These are phyloP conservation scores for Sisor rabdophorus DNA, from an alignment of 2,113 vertebrate species.

Conservation along the genomic window DNA sequence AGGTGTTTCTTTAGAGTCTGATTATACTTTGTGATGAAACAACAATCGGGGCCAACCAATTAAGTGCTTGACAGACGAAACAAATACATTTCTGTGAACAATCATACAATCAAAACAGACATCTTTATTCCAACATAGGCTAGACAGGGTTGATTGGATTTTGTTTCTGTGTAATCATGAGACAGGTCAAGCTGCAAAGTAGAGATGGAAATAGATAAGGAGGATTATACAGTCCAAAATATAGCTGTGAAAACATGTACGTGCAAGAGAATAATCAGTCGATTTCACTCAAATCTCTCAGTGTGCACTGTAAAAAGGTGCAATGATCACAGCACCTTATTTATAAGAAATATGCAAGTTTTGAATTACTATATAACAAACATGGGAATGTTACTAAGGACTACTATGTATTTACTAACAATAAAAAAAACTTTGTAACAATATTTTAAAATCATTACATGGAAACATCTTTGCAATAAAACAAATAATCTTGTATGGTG, in stretches of 20 bases:
- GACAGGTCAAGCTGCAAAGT: constrained; percentile 20
- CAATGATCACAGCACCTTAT: neutral
- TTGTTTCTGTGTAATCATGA: constrained; percentile 28
- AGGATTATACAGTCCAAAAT: neutral
- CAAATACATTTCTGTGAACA: constrained; percentile 4
- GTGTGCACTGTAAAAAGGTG: neutral
- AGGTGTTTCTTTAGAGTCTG: constrained; percentile 37
- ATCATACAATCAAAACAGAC: constrained; percentile 40
- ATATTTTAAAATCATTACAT: too few species aligned
- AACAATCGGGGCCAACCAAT: constrained; percentile 28
- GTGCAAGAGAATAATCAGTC: constrained; percentile 23
- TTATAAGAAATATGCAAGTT: neutral
- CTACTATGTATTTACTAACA: too few species aligned
- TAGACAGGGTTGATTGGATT: constrained; percentile 33
- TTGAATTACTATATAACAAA: neutral
- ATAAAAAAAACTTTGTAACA: too few species aligned
- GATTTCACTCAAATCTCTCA: constrained; percentile 10
- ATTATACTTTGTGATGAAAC: constrained; percentile 28
- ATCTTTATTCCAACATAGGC: constrained; percentile 25
- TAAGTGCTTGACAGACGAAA: constrained; percentile 28
- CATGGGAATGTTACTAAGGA: neutral
- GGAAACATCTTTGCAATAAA: too few species aligned
- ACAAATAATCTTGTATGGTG: too few species aligned
- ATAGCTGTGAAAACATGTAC: neutral
- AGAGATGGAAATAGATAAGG: constrained; percentile 14